These are phyloP conservation scores for Eidolon helvum DNA, from an alignment of 2,113 vertebrate species.

Conservation along the genomic window DNA sequence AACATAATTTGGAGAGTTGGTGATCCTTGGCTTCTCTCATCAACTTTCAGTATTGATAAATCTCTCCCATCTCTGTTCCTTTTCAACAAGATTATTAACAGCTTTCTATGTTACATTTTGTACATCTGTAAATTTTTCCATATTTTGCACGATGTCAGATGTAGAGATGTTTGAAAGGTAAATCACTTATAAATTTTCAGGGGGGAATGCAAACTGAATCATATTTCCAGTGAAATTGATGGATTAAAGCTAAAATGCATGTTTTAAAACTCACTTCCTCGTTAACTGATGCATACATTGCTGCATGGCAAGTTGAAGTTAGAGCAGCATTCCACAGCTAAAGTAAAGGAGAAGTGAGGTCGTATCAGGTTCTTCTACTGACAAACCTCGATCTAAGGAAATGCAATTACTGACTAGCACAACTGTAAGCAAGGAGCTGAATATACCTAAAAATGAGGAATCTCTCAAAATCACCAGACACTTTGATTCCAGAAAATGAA, in stretches of 20 bases:
- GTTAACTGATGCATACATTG: neutral
- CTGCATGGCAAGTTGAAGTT: neutral
- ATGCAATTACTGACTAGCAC: neutral
- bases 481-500: slow-evolving; percentile 1
- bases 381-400: neutral
- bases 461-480: neutral
- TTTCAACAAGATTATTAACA: neutral
- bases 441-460: neutral
- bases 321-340: neutral
- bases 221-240: neutral
- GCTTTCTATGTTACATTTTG: neutral
- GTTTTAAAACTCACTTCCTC: neutral
- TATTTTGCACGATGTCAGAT: neutral
- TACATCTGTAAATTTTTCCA: neutral
- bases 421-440: neutral
- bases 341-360: neutral
- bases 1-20: neutral
- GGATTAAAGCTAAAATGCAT: neutral
- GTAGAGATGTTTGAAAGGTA: neutral
- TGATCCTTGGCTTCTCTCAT: neutral
- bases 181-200: neutral
- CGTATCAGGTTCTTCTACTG: neutral
- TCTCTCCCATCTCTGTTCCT: neutral
- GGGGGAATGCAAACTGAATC: neutral
- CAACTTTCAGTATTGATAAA: neutral